phyloP scores from a whole-genome alignment of 2,113 vertebrate genomes.

The Spheniscus mendiculus region DNA sequence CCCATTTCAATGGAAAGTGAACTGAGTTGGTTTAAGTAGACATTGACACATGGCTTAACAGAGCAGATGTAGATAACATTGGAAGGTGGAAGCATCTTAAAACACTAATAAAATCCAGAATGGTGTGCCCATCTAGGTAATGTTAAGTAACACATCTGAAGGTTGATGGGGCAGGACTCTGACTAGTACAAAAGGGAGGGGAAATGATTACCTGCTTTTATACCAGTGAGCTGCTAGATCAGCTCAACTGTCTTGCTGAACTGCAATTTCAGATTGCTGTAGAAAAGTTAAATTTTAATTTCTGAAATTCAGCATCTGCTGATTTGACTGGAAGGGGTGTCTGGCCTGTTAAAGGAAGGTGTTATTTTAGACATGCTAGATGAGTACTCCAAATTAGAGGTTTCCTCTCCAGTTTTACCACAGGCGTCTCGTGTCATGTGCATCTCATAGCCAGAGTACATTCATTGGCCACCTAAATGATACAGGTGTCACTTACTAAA shows the following conservation, averaged over 20 bases:
- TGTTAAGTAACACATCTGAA: neutral
- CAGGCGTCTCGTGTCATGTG: rapidly evolving
- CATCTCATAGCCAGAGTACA: neutral
- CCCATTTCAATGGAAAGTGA: neutral
- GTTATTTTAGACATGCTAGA: neutral
- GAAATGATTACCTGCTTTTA: neutral
- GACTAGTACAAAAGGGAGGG: neutral
- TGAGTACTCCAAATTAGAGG: neutral
- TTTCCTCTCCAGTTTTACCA: neutral
- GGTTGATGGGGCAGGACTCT: neutral
- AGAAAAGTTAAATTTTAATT: neutral
- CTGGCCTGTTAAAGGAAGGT: neutral
- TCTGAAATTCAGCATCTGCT: neutral
- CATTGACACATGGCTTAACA: neutral
- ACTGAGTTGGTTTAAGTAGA: neutral
- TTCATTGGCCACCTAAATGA: neutral
- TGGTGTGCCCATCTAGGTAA: neutral
- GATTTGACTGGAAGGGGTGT: neutral
- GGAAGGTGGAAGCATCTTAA: neutral
- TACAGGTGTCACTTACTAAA: neutral
- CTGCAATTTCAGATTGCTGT: neutral
- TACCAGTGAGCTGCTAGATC: neutral
- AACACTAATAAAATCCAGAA: neutral
- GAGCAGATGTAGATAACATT: neutral
- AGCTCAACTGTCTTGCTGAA: neutral